Evolutionary conservation across 2,888 invertebrate genomes (phyloP), one percentile per base, ranked within the genome.

Genomic region (Melieria crassipennis): DNA sequence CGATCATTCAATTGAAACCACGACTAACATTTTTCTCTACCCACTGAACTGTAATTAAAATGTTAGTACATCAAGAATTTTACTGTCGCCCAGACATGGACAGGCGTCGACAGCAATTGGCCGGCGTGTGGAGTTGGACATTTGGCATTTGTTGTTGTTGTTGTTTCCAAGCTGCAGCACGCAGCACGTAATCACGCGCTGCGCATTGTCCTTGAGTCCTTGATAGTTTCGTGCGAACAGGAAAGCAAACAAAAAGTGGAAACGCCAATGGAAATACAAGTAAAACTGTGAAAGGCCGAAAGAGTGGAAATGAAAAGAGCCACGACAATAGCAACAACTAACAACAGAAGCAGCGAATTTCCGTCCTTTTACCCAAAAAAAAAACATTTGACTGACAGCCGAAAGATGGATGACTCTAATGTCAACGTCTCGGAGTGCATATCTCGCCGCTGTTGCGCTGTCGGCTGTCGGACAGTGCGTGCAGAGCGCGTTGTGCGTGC

Each of bases 401-500:
- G 66, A 79, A 81, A 82, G 83, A 83, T 83, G 78, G 83, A 83
- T 83, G 79, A 75, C 66, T 73, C 55, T 68, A 70, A 71, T 75
- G 73, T 78, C 76, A 77, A 78, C 76, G 78, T 72, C 70, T 72
- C 72, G 69, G 71, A 76, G 69, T 60, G 69, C 71, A 69, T 75
- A 70, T 75, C 70, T 75, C 73, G 72, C 72, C 70, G 30, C 30
- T 30, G 16, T 16, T 16, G 16, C 16, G 63, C 47, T 10, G 9
- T 50, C 11, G 9, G 50, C 11, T 50, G 50, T 50, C 11, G 11
- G 50, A 11, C 9, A 50, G 11, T 10, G 11, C 11, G 10, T 50
- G 50, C 9, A 50, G 50, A 50, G 50, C 11, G 11, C 50, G 9
- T 50, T 50, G 50, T 9, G 11, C 9, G 9, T 50, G 50, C 10